Percentiles rank a stretch among this genome's conserved stretches.
Conservation (phyloP, 2,113 vertebrate species). For the Gobiocypris rarus region DNA sequence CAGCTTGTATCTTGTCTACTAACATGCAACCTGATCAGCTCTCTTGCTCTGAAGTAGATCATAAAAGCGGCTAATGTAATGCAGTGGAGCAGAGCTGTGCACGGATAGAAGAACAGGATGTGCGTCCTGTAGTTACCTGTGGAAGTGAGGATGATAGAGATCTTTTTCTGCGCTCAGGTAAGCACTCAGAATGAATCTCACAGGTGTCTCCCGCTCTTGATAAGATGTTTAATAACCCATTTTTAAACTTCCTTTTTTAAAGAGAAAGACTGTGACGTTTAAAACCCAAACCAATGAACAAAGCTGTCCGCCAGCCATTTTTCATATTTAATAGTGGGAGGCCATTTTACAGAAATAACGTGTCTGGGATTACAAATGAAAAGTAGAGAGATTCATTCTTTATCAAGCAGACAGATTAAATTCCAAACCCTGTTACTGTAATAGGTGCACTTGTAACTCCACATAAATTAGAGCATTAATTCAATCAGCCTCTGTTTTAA, state of each 20-base stretch:
- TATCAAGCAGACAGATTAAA: slow-evolving; percentile 93
- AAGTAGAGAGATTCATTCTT: slow-evolving; percentile 93
- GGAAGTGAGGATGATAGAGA: slow-evolving; percentile 51
- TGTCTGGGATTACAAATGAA: slow-evolving; percentile 97
- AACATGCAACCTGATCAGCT: slow-evolving; percentile 4
- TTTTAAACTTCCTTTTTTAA: slow-evolving; percentile 67
- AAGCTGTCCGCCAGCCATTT: slow-evolving; percentile 86
- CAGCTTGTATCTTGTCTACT: not conserved
- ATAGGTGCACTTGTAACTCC: slow-evolving; percentile 96
- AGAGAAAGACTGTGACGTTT: slow-evolving; percentile 78
- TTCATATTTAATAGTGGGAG: slow-evolving; percentile 92
- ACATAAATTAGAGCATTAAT: slow-evolving; percentile 99
- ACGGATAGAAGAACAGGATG: not conserved
- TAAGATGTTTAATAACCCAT: slow-evolving; percentile 61
- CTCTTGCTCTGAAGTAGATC: not conserved
- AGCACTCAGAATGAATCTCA: slow-evolving; percentile 37
- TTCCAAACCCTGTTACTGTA: slow-evolving; percentile 95
- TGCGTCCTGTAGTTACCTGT: slow-evolving; percentile 17
- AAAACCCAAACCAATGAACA: slow-evolving; percentile 84
- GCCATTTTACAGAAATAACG: slow-evolving; percentile 90
- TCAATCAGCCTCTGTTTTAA: slow-evolving; percentile 98
- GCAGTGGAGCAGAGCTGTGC: not conserved
- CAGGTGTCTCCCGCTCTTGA: slow-evolving; percentile 57
- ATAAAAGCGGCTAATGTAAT: not conserved
- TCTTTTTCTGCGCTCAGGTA: slow-evolving; percentile 41